Conservation (phyloP, 2,797 vertebrate species). For the Gobionotothen gibberifrons region DNA sequence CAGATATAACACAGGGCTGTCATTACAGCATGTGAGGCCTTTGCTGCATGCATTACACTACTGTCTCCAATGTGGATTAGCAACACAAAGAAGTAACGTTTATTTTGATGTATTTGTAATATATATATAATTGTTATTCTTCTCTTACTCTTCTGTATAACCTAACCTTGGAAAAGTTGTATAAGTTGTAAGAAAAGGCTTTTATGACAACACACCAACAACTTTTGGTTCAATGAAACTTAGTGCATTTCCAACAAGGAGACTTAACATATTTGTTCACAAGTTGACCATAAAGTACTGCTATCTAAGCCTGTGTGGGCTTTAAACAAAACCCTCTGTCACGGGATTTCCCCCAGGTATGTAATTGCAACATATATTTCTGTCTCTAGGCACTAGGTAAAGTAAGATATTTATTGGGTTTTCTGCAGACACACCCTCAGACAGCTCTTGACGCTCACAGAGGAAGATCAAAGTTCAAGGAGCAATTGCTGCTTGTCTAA, state of each 20-base stretch:
- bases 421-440: conserved; percentile 56
- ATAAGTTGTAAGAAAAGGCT: background rate
- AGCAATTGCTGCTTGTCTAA: conserved; percentile 41
- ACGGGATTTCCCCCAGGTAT: conserved; percentile 28
- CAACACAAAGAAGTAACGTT: conserved; percentile 1
- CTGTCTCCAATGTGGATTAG: background rate
- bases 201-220: background rate
- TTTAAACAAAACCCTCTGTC: conserved; percentile 25
- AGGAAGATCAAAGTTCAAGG: conserved; percentile 77
- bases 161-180: background rate
- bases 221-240: background rate
- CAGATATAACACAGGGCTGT: conserved; percentile 31
- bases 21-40: background rate
- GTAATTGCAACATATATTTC: conserved; percentile 34
- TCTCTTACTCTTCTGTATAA: background rate
- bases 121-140: background rate
- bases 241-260: conserved; percentile 4
- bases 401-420: conserved; percentile 54
- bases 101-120: background rate
- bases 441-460: conserved; percentile 45
- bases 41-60: background rate
- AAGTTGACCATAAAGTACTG: conserved; percentile 12
- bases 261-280: conserved; percentile 7
- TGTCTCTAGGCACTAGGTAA: conserved; percentile 34
- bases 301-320: conserved; percentile 28